A percentile compares a stretch with the other conserved stretches of the same genome.
phyloP scores from a whole-genome alignment of 2,797 vertebrate genomes.

The Chrysocyon brachyurus region DNA sequence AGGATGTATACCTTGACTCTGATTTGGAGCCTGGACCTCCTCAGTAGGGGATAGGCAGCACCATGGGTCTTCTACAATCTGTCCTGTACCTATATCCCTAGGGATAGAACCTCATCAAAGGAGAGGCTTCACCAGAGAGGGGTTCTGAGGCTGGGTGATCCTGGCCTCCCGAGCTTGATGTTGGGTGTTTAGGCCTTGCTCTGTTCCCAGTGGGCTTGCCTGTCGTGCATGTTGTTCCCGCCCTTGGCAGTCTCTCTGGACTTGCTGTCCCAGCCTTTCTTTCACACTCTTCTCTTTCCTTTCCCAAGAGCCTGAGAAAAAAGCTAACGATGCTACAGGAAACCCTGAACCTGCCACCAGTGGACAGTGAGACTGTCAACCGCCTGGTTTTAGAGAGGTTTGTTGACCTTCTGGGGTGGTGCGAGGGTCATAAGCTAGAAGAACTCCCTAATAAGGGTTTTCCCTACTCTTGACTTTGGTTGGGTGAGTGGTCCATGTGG shows the following conservation, averaged over 20 bases:
- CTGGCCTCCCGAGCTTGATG: neutral
- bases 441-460: neutral
- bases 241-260: neutral
- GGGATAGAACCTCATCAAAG: neutral
- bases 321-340: conserved; percentile 96
- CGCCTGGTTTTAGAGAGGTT: conserved; percentile 96
- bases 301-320: conserved; percentile 94
- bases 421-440: neutral
- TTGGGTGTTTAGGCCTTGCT: neutral
- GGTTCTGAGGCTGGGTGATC: neutral
- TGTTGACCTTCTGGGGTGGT: conserved; percentile 21
- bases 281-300: conserved; percentile 43
- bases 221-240: neutral
- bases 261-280: neutral
- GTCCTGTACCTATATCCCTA: neutral
- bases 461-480: neutral
- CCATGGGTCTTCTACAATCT: neutral
- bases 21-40: neutral
- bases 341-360: conserved; percentile 94
- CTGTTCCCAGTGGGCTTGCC: neutral
- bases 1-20: neutral
- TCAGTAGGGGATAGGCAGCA: conserved; percentile 5
- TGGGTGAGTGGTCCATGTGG: neutral
- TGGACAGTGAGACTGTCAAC: conserved; percentile 93
- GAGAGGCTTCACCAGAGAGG: neutral